Evolutionary conservation across 2,888 invertebrate species (phyloP).

Genomic region (Escarpia spicata): DNA sequence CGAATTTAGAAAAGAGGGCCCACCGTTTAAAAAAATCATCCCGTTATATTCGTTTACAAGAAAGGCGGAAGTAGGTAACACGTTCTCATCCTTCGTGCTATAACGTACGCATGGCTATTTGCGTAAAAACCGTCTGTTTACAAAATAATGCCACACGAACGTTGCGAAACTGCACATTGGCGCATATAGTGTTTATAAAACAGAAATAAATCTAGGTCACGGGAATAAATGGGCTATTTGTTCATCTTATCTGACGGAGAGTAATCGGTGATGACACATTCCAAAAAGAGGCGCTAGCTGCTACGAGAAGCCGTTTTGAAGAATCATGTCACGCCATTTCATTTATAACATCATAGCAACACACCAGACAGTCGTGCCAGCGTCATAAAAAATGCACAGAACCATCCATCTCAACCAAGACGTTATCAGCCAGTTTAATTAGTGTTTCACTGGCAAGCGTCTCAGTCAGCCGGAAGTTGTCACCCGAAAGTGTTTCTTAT

Average conservation of each 20-base stretch:
- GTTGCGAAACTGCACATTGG: not conserved
- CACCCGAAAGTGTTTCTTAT: not conserved
- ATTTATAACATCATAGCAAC: not conserved
- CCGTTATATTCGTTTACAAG: not conserved
- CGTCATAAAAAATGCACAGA: not conserved
- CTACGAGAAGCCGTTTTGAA: not conserved
- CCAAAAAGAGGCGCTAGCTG: not conserved
- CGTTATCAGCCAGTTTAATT: not conserved
- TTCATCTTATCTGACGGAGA: not conserved
- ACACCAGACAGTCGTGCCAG: not conserved
- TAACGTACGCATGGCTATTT: not conserved
- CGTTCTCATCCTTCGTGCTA: not conserved
- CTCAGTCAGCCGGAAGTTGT: not conserved
- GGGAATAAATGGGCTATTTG: not conserved
- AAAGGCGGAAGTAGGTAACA: not conserved
- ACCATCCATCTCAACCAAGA: not conserved
- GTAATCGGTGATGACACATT: not conserved
- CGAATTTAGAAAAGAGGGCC: too few relatives aligned
- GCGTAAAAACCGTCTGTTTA: not conserved
- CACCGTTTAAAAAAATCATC: too few relatives aligned
- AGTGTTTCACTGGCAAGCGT: not conserved
- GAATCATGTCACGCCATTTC: not conserved
- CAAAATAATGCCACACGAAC: slow-evolving; percentile 13
- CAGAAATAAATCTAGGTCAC: slow-evolving; percentile 3
- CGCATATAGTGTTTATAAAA: not conserved